These are phyloP conservation scores for Cyphomyrmex costatus DNA, from an alignment of 1,140 invertebrate species.

Conservation along the genomic window DNA sequence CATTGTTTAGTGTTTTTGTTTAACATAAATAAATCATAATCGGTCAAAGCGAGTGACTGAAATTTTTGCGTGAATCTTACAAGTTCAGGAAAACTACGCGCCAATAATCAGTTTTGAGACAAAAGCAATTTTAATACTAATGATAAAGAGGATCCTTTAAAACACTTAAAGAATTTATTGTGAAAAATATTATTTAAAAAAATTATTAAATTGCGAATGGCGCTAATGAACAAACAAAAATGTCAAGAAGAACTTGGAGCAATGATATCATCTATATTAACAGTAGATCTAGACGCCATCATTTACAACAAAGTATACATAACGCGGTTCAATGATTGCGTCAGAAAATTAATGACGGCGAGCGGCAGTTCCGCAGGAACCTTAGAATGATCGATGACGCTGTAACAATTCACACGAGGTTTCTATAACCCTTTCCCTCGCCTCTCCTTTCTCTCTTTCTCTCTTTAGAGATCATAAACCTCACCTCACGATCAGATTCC, in stretches of 20 bases:
- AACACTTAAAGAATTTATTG: no score
- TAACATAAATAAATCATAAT: no score
- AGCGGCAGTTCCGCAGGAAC: constrained; percentile 44
- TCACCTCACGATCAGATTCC: constrained; percentile 48
- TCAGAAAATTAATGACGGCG: constrained; percentile 56
- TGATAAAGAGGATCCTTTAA: no score
- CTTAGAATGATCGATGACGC: constrained; percentile 57
- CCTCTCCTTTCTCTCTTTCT: constrained; percentile 1
- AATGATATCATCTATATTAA: background rate
- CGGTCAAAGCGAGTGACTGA: no score
- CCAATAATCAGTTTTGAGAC: no score
- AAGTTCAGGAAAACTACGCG: no score
- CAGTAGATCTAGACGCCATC: constrained; percentile 24
- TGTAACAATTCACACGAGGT: constrained; percentile 54
- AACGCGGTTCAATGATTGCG: constrained; percentile 24
- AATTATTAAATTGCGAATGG: background rate
- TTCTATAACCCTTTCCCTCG: constrained; percentile 24
- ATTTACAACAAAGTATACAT: constrained; percentile 27
- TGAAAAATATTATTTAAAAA: no score
- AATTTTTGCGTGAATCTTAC: no score
- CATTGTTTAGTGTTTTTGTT: background rate
- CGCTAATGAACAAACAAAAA: constrained; percentile 1
- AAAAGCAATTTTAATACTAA: no score
- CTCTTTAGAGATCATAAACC: constrained; percentile 42
- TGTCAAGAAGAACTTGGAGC: background rate